phyloP scores from a whole-genome alignment of 2,113 vertebrate genomes.

The Pomatostomus ruficeps region DNA sequence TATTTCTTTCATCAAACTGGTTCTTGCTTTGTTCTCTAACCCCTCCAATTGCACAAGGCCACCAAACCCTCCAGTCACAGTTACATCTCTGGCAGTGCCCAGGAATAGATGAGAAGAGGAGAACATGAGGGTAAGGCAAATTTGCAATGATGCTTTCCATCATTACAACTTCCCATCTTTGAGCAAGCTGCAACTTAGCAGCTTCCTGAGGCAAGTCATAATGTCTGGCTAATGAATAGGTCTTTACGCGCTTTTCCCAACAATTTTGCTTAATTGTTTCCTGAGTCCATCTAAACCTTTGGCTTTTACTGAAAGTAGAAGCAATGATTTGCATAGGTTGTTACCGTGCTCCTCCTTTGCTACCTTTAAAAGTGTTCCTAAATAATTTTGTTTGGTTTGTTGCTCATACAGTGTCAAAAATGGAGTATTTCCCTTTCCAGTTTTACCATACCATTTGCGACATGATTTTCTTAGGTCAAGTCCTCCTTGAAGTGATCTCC shows the following conservation, averaged over 20 bases:
- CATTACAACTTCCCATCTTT: background rate
- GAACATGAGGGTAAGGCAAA: background rate
- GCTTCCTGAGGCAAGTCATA: background rate
- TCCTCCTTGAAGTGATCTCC: background rate
- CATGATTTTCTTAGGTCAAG: background rate
- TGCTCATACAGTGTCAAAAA: background rate
- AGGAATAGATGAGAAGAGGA: background rate
- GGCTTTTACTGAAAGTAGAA: background rate
- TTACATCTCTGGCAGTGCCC: background rate
- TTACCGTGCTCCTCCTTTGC: background rate
- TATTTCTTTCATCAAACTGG: background rate
- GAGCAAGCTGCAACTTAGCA: background rate
- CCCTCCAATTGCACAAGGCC: background rate
- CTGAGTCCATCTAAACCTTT: background rate
- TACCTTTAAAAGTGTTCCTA: background rate
- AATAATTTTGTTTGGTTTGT: background rate
- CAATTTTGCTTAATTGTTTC: background rate
- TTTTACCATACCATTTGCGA: background rate
- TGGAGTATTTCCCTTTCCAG: background rate
- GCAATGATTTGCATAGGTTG: background rate
- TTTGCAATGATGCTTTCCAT: background rate
- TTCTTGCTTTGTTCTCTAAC: background rate
- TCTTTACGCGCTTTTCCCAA: fast-evolving
- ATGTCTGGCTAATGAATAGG: background rate
- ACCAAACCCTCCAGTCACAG: background rate